Conservation (phyloP, 1,140 invertebrate species). For the Kradibia gibbosae region DNA sequence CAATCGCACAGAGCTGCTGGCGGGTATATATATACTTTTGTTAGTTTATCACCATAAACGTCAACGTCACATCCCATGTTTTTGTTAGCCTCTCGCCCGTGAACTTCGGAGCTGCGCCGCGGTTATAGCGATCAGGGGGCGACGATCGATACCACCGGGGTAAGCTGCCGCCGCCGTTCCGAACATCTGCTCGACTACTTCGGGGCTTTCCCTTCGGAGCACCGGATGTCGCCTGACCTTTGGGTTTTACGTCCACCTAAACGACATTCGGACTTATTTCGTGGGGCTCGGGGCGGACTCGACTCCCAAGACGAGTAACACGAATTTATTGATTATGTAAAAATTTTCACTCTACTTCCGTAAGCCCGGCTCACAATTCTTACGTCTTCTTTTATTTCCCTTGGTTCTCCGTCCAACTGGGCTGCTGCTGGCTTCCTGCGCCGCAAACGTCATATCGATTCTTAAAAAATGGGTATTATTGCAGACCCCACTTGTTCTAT, state of each 20-base stretch:
- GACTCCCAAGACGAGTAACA: no score
- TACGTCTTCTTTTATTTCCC: no score
- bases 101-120: conserved; percentile 18
- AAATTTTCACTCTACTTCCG: no score
- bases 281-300: no score
- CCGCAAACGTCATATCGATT: no score
- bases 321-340: no score
- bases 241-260: conserved; percentile 27
- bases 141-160: conserved; percentile 42
- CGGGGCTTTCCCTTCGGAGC: conserved; percentile 4
- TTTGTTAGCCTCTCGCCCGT: conserved; percentile 27
- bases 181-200: conserved; percentile 42
- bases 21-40: neutral
- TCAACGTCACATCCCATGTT: conserved; percentile 59
- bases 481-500: no score
- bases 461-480: no score
- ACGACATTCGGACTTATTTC: conserved; percentile 29
- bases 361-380: no score
- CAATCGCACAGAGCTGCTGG: no score
- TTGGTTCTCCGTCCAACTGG: no score
- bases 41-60: conserved; percentile 23
- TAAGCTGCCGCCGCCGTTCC: neutral
- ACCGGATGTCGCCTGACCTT: conserved; percentile 19
- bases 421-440: no score
- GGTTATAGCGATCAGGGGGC: conserved; percentile 39